Conservation (phyloP, 1,140 invertebrate species). For the Lasioglossum albipes region DNA sequence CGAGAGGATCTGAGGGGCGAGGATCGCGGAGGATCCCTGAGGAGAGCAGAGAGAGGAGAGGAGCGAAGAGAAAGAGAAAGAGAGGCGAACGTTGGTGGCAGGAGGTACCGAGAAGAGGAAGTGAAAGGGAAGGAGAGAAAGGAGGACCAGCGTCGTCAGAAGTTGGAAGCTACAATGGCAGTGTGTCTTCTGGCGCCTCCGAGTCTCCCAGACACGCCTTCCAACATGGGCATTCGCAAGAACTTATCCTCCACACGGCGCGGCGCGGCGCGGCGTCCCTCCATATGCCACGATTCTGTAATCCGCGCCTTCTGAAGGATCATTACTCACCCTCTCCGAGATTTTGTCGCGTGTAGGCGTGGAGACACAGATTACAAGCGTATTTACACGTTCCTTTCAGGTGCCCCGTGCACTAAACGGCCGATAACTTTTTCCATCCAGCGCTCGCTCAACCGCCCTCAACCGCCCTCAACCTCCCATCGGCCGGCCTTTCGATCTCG, state of each 20-base stretch:
- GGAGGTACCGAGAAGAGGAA: constrained; percentile 35
- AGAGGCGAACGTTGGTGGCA: constrained; percentile 27
- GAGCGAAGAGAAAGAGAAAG: constrained; percentile 17
- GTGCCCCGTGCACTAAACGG: background rate
- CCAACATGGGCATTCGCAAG: constrained; percentile 54
- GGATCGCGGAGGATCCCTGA: too few relatives aligned
- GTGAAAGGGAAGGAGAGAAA: constrained; percentile 37
- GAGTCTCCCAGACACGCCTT: constrained; percentile 70
- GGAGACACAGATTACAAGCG: constrained; percentile 37
- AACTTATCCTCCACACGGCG: constrained; percentile 54
- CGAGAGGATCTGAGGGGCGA: too few relatives aligned
- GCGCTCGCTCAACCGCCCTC: too few relatives aligned
- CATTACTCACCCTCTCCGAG: constrained; percentile 39
- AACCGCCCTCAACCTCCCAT: too few relatives aligned
- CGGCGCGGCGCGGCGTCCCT: constrained; percentile 26
- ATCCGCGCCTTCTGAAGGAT: constrained; percentile 56
- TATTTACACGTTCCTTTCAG: constrained; percentile 34
- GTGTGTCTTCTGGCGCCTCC: constrained; percentile 73
- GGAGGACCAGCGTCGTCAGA: constrained; percentile 45
- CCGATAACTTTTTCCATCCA: background rate
- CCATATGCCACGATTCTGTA: constrained; percentile 65
- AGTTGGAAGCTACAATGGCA: constrained; percentile 68
- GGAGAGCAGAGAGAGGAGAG: too few relatives aligned
- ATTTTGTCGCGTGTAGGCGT: constrained; percentile 10
- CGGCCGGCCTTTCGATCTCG: too few relatives aligned